Percentiles rank a stretch among this genome's conserved stretches.
phyloP scores from a whole-genome alignment of 2,888 invertebrate species.

The Malthinus seriepunctatus region DNA sequence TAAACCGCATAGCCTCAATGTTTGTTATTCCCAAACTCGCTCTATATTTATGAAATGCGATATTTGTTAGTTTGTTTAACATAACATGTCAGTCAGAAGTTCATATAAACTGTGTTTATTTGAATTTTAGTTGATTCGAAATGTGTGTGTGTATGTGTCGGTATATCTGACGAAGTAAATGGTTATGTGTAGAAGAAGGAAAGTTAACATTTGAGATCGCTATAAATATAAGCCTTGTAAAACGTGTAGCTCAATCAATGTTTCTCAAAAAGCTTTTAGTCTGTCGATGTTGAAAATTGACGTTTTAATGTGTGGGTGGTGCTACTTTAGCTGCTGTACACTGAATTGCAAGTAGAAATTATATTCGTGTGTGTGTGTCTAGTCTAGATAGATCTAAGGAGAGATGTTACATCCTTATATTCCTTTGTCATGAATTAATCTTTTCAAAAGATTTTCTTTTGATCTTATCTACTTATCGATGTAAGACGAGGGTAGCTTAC shows the following conservation, averaged over 20 bases:
- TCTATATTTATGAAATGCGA: slow-evolving; percentile 43
- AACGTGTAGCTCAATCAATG: slow-evolving; percentile 29
- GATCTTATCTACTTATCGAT: background rate
- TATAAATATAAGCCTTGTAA: slow-evolving; percentile 25
- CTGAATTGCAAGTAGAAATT: slow-evolving; percentile 20
- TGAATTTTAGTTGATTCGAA: slow-evolving; percentile 24
- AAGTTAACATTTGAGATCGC: slow-evolving; percentile 12
- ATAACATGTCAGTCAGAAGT: slow-evolving; percentile 42
- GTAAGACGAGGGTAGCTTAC: background rate
- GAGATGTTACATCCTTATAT: slow-evolving; percentile 10
- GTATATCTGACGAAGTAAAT: slow-evolving; percentile 7
- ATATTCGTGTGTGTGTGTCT: slow-evolving; percentile 12
- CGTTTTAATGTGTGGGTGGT: slow-evolving; percentile 40
- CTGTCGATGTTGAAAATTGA: slow-evolving; percentile 39
- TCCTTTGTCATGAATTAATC: slow-evolving; percentile 1
- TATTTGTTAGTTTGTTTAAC: slow-evolving; percentile 48
- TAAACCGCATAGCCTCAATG: slow-evolving; percentile 37
- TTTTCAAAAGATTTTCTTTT: background rate
- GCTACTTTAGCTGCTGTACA: slow-evolving; percentile 28
- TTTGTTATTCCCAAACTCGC: slow-evolving; percentile 42
- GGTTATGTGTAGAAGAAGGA: slow-evolving; percentile 5
- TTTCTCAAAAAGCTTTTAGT: slow-evolving; percentile 39
- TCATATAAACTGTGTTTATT: slow-evolving; percentile 34
- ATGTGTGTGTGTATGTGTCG: background rate
- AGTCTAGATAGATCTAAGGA: too few species aligned